These are phyloP conservation scores for Lumbricus terrestris DNA, from an alignment of 2,888 invertebrate species.

Conservation along the genomic window DNA sequence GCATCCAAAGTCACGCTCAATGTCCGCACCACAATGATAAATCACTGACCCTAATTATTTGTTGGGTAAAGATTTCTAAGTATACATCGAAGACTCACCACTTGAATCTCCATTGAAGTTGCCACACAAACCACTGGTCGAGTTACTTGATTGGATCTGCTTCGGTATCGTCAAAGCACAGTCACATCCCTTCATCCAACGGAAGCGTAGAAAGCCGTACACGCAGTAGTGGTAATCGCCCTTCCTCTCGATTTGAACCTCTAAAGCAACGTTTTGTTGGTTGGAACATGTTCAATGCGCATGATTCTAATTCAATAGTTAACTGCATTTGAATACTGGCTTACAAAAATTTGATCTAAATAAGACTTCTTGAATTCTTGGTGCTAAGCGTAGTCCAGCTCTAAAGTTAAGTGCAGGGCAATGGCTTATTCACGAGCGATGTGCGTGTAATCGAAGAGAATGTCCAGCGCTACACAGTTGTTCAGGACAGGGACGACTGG, in stretches of 20 bases:
- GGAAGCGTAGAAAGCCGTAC: slow-evolving; percentile 28
- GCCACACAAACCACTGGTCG: slow-evolving; percentile 36
- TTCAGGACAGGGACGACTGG: no score
- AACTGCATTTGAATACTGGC: not conserved
- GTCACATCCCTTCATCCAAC: slow-evolving; percentile 34
- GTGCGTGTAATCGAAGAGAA: no score
- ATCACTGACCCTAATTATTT: not conserved
- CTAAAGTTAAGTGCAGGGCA: no score
- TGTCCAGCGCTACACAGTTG: no score
- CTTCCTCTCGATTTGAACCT: slow-evolving; percentile 25
- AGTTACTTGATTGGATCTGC: not conserved
- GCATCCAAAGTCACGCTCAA: no score
- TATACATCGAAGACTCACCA: slow-evolving; percentile 28
- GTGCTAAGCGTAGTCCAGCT: no score
- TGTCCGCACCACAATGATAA: no score
- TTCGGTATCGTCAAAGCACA: slow-evolving; percentile 31
- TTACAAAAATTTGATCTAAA: no score
- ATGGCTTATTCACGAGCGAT: no score
- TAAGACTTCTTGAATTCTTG: not conserved
- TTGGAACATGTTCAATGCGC: not conserved
- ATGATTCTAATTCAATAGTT: not conserved
- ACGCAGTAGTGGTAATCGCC: slow-evolving; percentile 31
- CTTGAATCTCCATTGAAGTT: slow-evolving; percentile 34
- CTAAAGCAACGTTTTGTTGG: not conserved
- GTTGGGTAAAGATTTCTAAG: not conserved